These are phyloP conservation scores for Oryctolagus cuniculus DNA, from an alignment of 2,113 vertebrate genomes.

Conservation along the genomic window mOryCun1.1 NC_091433.1:21559501-21560000, in stretches of 20 bases:
- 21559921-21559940: slow-evolving; percentile 50
- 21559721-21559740: slow-evolving; percentile 48
- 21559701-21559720: slow-evolving; percentile 50
- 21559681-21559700: slow-evolving; percentile 8
- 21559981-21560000: background rate
- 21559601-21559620: background rate
- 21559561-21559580: background rate
- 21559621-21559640: slow-evolving; percentile 26
- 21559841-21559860: background rate
- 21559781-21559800: background rate
- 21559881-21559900: slow-evolving; percentile 8
- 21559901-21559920: slow-evolving; percentile 30
- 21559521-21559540: background rate
- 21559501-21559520: background rate
- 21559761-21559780: background rate
- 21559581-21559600: background rate
- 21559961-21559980: slow-evolving; percentile 25
- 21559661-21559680: background rate
- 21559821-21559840: slow-evolving; percentile 6
- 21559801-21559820: slow-evolving; percentile 36
- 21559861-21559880: background rate
- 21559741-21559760: slow-evolving; percentile 17
- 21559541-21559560: background rate
- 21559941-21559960: slow-evolving; percentile 14
- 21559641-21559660: background rate